A percentile compares a stretch with the other conserved stretches of the same genome.
phyloP scores from a whole-genome alignment of 2,113 vertebrate genomes.

The Triplophysa rosa region DNA sequence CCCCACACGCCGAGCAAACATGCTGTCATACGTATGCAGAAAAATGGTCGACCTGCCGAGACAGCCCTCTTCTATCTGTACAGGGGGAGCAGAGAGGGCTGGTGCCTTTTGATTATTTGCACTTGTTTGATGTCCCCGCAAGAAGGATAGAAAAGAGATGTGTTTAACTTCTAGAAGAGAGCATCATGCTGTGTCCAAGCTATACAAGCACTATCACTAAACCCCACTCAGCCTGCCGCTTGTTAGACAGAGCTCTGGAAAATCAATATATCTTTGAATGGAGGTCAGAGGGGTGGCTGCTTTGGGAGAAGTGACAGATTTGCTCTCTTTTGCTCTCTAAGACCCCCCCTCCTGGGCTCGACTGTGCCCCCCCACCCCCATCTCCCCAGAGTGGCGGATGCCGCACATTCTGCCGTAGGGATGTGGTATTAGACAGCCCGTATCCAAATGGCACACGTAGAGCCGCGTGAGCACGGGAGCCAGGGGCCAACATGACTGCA shows the following conservation, averaged over 20 bases:
- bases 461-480: constrained; percentile 30
- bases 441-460: constrained; percentile 70
- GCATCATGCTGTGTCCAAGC: constrained; percentile 67
- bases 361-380: constrained; percentile 3
- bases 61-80: constrained; percentile 21
- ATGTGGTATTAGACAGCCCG: constrained; percentile 76
- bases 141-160: constrained; percentile 48
- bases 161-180: constrained; percentile 56
- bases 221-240: constrained; percentile 39
- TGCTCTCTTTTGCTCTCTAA: constrained; percentile 81
- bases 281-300: constrained; percentile 82
- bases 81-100: constrained; percentile 19
- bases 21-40: constrained; percentile 15
- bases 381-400: constrained; percentile 62
- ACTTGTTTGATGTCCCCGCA: constrained; percentile 50
- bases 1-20: constrained; percentile 33
- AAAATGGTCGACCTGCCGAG: constrained; percentile 14
- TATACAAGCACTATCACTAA: constrained; percentile 47
- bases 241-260: constrained; percentile 67
- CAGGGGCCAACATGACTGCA: constrained; percentile 51
- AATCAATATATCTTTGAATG: constrained; percentile 86
- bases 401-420: constrained; percentile 75
- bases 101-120: constrained; percentile 52
- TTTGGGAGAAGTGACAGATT: constrained; percentile 84
- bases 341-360: constrained; percentile 64